Base-by-base conservation (phyloP, 1,140 invertebrate species). In the Meloidogyne chitwoodi region DNA sequence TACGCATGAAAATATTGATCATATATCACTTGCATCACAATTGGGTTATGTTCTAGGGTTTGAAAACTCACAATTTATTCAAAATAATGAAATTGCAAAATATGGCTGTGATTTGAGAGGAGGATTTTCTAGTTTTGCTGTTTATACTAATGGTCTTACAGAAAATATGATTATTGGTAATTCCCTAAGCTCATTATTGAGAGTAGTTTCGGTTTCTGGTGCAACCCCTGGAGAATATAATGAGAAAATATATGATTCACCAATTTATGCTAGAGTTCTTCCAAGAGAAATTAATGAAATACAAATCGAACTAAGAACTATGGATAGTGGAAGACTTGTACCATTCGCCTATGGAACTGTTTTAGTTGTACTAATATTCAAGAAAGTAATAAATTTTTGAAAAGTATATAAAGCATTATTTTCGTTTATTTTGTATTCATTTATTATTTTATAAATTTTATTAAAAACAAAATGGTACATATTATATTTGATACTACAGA, bases 401-500 rank as follows among this genome's bases (percentile, higher is more conserved):
- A 12, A n/a, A n/a, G n/a, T 41, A 41, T 41, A 41, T 41, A 41
- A 41, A 41, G n/a, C 12, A 8, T n/a, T 10, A 26, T 27, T 68
- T 29, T 34, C 2, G 3, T n/a, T n/a, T n/a, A 14, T 29, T 31
- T 34, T 3, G 6, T 68, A 6, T 31, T 27, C 16, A 26, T 22
- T 68, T 19, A 19, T 68, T 61, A 8, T 26, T 67, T 64, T 71
- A 41, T 11, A 68, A 22, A 14, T 24, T 71, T 22, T 22, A 34
- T n/a, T n/a, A n/a, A 44, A n/a, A n/a, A n/a, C n/a, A 62, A 31
- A 77, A 76, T 76, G 74, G 62, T 71, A 19, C 73, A 75, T 62
- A 44, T 76, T 12, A 75, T 76, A 41, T 76, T 76, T 38, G 74
- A 76, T 75, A 29, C 31, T 22, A n/a, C n/a, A 48, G 24, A 6